Base-by-base conservation (phyloP, 2,113 vertebrate genomes). In the Sander vitreus region DNA sequence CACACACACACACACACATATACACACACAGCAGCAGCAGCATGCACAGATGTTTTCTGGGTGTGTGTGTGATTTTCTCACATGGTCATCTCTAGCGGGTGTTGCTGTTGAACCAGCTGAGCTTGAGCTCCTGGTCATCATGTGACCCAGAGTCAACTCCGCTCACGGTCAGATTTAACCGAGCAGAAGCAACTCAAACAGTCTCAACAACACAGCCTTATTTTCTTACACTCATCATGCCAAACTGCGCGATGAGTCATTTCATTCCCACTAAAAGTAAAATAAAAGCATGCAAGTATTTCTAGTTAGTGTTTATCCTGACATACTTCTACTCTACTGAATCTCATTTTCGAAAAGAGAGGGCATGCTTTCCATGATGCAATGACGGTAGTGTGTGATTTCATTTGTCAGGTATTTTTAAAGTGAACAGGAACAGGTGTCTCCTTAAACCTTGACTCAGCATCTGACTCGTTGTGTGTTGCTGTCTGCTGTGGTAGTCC, bases 31-130 rank as follows among this genome's bases (percentile, higher is more conserved):
- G 11, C 48, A 51, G 33, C 54, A 75, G 63, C 81, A 73, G 36
- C 53, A 50, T 53, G 6, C 59, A 72, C 92, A 90, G 84, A 89
- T 91, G 92, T 86, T 92, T 43, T 73, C 27, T 54, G 90, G 79
- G 88, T 73, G 90, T 88, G 81, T 76, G 9, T 79, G 66, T 85
- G 36, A 88, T 55, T 70, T 63, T 50, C 60, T 78, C 59, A 68
- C 71, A 68, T 60, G 70, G 43, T 76, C 72, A 25, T 51, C 43
- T 80, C 21, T 7, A 3, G 50, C 43, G 47, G 80, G 48, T 73
- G 75, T 79, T 83, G 55, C 64, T 79, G 54, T 66, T 76, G 47
- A 76, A 72, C 21, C 45, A n/a, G 48, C 65, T 0, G 19, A 70
- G 67, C 53, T 63, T 1, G 25, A 75, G 62, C 83, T 88, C 68